These are phyloP conservation scores for Sebastes ruberrimus DNA, from an alignment of 2,797 vertebrate genomes.

Conservation along the genomic window DNA sequence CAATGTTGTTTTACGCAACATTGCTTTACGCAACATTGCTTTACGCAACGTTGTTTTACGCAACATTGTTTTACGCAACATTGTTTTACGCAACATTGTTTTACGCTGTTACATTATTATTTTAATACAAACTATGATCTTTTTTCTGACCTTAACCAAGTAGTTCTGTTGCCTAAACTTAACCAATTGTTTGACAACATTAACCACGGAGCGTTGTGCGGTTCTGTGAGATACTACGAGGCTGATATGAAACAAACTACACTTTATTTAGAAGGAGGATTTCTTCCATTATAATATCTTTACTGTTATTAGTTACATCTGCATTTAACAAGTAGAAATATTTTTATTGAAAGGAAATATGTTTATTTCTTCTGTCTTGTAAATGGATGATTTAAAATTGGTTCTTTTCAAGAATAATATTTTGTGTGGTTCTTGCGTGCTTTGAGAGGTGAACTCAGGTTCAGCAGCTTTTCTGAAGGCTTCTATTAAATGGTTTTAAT, in stretches of 20 bases:
- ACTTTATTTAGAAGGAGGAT: background rate
- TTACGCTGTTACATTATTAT: too few relatives aligned
- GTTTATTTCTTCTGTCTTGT: background rate
- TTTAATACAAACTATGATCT: too few relatives aligned
- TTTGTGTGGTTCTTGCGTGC: background rate
- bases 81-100: too few relatives aligned
- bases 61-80: too few relatives aligned
- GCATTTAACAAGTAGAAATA: fast-evolving
- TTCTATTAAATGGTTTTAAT: background rate
- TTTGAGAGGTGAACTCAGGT: background rate
- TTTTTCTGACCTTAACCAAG: too few relatives aligned
- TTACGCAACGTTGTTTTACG: too few relatives aligned
- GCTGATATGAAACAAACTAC: background rate
- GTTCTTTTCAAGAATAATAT: background rate
- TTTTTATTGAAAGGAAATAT: background rate
- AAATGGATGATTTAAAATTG: background rate
- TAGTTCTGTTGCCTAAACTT: too few relatives aligned
- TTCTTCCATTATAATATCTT: background rate
- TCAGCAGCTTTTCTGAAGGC: background rate
- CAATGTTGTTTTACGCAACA: background rate
- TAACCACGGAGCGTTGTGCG: too few relatives aligned
- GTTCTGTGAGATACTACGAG: too few relatives aligned
- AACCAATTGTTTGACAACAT: too few relatives aligned
- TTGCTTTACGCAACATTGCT: background rate
- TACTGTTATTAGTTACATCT: background rate